phyloP scores from a whole-genome alignment of 1,140 invertebrate species.

The Aphidius ervi region DNA sequence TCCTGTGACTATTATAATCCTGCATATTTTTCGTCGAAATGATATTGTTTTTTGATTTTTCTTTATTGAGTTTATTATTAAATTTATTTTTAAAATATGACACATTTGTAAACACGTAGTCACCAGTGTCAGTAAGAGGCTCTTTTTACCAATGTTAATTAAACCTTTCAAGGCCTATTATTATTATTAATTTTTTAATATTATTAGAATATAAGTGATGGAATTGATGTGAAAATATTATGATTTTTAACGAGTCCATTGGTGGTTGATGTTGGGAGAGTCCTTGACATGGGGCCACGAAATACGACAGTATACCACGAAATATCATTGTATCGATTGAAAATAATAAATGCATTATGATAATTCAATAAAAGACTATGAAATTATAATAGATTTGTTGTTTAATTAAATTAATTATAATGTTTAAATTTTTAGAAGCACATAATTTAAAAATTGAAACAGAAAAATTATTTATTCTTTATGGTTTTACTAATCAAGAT shows the following conservation, averaged over 20 bases:
- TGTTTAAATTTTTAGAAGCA: too few relatives aligned
- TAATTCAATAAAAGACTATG: constrained; percentile 53
- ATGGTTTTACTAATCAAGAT: too few relatives aligned
- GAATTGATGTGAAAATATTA: too few relatives aligned
- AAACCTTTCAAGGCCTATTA: too few relatives aligned
- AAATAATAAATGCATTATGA: constrained; percentile 43
- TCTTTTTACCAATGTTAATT: constrained; percentile 13
- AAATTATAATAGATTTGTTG: constrained; percentile 30
- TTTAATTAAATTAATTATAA: background rate
- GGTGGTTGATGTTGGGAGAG: constrained; percentile 25
- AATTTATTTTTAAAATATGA: background rate
- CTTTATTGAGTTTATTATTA: background rate
- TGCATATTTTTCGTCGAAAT: background rate
- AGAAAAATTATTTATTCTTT: too few relatives aligned
- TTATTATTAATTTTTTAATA: too few relatives aligned
- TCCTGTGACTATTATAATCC: background rate
- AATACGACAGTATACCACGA: constrained; percentile 49
- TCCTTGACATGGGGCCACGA: constrained; percentile 33
- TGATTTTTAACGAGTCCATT: too few relatives aligned
- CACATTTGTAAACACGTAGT: constrained; percentile 19
- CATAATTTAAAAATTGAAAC: too few relatives aligned
- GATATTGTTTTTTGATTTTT: background rate
- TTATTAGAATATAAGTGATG: too few relatives aligned
- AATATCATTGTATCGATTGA: constrained; percentile 51
- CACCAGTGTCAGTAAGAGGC: constrained; percentile 6